These are phyloP conservation scores for Formica selysi DNA, from an alignment of 1,140 invertebrate genomes.

Conservation along the genomic window DNA sequence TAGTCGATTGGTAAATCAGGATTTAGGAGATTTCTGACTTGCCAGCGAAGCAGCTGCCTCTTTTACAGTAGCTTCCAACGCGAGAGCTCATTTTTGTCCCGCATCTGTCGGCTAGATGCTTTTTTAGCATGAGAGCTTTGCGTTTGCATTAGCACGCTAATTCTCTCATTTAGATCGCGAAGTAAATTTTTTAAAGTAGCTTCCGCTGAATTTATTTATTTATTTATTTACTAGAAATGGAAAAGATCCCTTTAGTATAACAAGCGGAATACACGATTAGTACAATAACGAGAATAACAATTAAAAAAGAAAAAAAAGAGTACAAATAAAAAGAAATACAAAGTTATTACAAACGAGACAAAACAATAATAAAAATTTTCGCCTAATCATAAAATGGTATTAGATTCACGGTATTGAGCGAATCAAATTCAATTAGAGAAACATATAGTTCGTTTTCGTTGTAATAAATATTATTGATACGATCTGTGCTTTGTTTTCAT, in stretches of 20 bases:
- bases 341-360: too few species aligned
- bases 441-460: neutral
- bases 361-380: too few species aligned
- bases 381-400: neutral
- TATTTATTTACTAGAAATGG: too few species aligned
- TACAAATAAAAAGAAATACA: too few species aligned
- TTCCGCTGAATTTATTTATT: too few species aligned
- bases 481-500: neutral
- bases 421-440: neutral
- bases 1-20: constrained; percentile 77
- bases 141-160: neutral
- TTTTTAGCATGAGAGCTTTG: constrained; percentile 51
- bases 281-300: too few species aligned
- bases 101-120: constrained; percentile 77
- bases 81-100: constrained; percentile 73
- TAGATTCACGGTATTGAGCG: neutral
- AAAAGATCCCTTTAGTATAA: too few species aligned
- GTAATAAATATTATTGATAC: neutral
- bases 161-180: too few species aligned
- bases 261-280: too few species aligned
- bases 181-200: too few species aligned
- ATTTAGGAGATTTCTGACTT: constrained; percentile 82
- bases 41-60: constrained; percentile 74
- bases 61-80: constrained; percentile 58
- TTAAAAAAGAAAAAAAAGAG: too few species aligned